Evolutionary conservation across 2,888 invertebrate genomes (phyloP).

Genomic region (Apamea anceps): DNA sequence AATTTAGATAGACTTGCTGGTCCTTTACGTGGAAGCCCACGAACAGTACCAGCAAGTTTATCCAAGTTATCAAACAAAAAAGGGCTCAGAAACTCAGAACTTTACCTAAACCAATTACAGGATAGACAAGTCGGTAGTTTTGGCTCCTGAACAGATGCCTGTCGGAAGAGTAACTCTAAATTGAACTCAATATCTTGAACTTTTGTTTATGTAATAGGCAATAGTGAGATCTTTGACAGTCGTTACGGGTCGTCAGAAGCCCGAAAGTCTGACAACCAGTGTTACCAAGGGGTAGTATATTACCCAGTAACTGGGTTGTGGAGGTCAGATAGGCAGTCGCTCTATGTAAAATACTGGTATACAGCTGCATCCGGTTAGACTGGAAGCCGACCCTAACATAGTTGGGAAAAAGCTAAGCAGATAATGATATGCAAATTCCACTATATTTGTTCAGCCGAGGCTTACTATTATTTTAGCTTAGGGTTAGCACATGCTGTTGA

Average conservation of each 20-base stretch:
- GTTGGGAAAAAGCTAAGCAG: too few relatives aligned
- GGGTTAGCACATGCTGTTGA: slow-evolving; percentile 11
- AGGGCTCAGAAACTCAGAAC: slow-evolving; percentile 24
- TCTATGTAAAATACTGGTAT: too few relatives aligned
- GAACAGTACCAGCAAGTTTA: slow-evolving; percentile 3
- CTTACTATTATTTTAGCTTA: slow-evolving; percentile 22
- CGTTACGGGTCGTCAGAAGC: too few relatives aligned
- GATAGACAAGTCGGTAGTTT: slow-evolving; percentile 32
- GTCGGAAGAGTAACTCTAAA: background rate
- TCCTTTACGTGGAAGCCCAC: background rate
- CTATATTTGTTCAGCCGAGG: slow-evolving; percentile 43
- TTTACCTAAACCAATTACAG: slow-evolving; percentile 46
- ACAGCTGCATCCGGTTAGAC: too few relatives aligned
- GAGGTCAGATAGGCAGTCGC: too few relatives aligned
- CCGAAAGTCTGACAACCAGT: too few relatives aligned
- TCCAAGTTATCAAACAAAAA: slow-evolving; percentile 46
- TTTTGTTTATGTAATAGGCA: background rate
- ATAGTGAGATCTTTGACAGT: too few relatives aligned
- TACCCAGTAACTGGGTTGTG: too few relatives aligned
- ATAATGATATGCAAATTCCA: slow-evolving; percentile 20
- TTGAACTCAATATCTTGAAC: background rate
- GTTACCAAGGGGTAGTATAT: too few relatives aligned
- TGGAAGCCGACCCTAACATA: too few relatives aligned
- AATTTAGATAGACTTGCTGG: background rate
- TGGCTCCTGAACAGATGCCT: slow-evolving; percentile 6